phyloP scores from a whole-genome alignment of 2,797 vertebrate species.

The Acanthis flammea region DNA sequence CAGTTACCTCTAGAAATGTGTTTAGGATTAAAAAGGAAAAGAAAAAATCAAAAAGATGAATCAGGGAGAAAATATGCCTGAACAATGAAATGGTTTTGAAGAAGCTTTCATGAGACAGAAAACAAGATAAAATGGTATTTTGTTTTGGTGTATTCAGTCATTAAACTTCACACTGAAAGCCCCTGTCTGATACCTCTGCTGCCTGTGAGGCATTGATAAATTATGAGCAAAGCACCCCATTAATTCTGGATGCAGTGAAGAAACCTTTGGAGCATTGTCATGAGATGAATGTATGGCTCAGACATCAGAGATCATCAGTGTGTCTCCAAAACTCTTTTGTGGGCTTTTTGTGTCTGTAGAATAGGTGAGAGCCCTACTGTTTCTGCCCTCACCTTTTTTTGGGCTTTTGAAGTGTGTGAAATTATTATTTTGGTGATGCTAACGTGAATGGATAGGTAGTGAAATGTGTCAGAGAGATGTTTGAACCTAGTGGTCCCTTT shows the following conservation, averaged over 20 bases:
- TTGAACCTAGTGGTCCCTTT: neutral
- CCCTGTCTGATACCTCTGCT: neutral
- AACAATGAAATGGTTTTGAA: neutral
- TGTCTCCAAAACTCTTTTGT: neutral
- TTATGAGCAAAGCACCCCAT: neutral
- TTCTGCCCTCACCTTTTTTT: rapidly evolving
- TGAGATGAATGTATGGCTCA: neutral
- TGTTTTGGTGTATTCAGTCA: neutral
- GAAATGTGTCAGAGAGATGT: neutral
- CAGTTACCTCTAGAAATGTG: neutral
- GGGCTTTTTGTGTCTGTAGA: neutral
- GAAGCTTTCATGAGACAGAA: neutral
- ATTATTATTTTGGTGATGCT: neutral
- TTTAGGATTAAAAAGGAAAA: neutral
- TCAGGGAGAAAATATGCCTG: neutral
- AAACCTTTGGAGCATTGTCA: neutral
- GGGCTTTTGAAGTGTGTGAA: neutral
- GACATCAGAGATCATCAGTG: neutral
- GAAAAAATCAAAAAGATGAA: neutral
- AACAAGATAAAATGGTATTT: neutral
- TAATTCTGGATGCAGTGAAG: neutral
- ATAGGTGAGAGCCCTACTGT: neutral
- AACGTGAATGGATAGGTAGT: neutral
- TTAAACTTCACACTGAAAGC: neutral
- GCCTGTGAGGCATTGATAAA: neutral